Evolutionary conservation across 2,113 vertebrate species (phyloP).

Genomic region (Vidua macroura): DNA sequence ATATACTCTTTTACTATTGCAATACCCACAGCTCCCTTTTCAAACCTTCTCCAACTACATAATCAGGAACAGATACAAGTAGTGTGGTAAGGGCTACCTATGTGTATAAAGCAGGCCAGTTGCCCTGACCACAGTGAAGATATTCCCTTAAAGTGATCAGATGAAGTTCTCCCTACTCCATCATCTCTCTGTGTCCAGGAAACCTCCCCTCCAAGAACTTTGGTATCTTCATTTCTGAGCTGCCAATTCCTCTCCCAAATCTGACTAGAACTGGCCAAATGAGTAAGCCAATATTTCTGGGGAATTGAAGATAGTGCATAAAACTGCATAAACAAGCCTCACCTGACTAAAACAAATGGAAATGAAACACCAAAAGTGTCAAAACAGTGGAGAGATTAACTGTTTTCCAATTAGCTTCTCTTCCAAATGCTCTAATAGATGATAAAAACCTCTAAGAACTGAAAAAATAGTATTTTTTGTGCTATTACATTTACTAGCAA

Average conservation of each 20-base stretch:
- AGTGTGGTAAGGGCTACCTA: background rate
- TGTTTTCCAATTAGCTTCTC: background rate
- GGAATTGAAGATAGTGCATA: background rate
- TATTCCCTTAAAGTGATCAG: background rate
- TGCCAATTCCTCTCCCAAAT: background rate
- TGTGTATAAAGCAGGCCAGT: background rate
- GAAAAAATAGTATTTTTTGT: background rate
- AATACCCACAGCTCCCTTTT: background rate
- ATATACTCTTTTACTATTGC: background rate
- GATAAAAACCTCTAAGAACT: background rate
- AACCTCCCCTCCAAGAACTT: background rate
- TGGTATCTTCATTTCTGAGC: fast-evolving
- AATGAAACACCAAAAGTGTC: background rate
- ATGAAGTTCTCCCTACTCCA: background rate
- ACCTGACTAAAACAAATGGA: background rate
- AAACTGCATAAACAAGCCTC: background rate
- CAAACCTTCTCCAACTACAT: background rate
- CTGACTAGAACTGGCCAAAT: background rate
- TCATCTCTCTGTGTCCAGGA: background rate
- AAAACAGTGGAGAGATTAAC: background rate
- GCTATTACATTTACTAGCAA: background rate
- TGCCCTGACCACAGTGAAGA: background rate
- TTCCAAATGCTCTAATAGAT: background rate
- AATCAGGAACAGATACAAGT: background rate
- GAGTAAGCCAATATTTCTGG: background rate